These are phyloP conservation scores for Nemopilema nomurai DNA, from an alignment of 30 jellyfish, hydroid and myxozoan species.

Conservation along the genomic window DNA sequence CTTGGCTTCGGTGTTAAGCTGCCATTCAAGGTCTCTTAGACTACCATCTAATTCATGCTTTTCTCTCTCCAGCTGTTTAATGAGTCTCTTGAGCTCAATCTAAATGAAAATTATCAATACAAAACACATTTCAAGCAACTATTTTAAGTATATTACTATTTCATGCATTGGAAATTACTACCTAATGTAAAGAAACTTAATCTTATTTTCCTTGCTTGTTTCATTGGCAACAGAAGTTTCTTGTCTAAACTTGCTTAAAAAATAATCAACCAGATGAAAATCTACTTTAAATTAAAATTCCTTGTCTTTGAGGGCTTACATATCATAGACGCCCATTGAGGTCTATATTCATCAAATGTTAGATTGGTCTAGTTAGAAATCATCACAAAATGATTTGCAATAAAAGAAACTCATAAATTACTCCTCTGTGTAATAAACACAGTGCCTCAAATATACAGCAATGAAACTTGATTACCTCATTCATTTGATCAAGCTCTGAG, in stretches of 20 bases:
- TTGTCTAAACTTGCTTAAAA: no score
- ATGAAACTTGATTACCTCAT: constrained; percentile 24
- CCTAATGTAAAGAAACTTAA: not conserved
- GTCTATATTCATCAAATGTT: no score
- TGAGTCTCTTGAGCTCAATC: constrained; percentile 60
- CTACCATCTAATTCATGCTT: constrained; percentile 67
- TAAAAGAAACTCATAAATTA: no score
- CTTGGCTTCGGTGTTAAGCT: constrained; percentile 79
- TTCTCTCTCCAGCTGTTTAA: constrained; percentile 57
- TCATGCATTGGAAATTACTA: not conserved
- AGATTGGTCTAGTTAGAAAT: no score
- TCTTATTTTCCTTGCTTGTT: no score
- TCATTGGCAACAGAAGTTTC: no score
- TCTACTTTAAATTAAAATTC: no score
- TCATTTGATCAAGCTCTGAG: constrained; percentile 40
- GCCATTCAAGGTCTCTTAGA: constrained; percentile 82
- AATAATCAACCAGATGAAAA: no score
- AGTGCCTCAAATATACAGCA: not conserved
- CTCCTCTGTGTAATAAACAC: no score
- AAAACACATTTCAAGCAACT: not conserved
- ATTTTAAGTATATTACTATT: not conserved
- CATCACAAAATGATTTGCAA: no score
- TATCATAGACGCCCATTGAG: no score
- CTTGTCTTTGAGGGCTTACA: no score
- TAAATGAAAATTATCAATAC: not conserved